Evolutionary conservation across 2,888 invertebrate species (phyloP), one percentile per base, ranked within the genome.

Genomic region (Podabrus alpinus): DNA sequence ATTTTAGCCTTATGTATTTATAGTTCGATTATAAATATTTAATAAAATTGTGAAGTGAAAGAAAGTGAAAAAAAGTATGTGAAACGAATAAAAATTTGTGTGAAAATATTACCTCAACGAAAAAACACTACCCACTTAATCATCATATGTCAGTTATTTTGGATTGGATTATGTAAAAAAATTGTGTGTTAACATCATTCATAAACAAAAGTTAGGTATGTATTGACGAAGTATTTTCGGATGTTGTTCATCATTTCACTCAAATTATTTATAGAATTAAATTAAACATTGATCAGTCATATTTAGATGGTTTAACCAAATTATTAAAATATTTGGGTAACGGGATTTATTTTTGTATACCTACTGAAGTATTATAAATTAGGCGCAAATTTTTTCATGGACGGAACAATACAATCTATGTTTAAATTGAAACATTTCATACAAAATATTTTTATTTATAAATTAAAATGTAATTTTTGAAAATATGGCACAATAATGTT

Each of bases 21-120:
- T 76, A 73, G 76, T 64, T 71, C 71, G 71, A 76, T 71, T 68
- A 68, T 70, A 73, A 67, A 67, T 29, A 66, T 59, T 24, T 16
- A 71, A 60, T 59, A 67, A n/a, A 9, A n/a, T 45, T n/a, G 45
- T 45, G 45, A 45, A 45, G 45, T 45, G 45, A 45, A 45, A 45
- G 45, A 2, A n/a, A 45, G 45, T 45, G 45, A 45, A n/a, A 45
- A 25, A 45, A 45, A 17, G 15, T 11, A 19, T 64, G 62, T 64
- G 62, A 17, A 17, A 19, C 13, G 13, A 64, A 64, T 21, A 9
- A 64, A 64, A 64, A 13, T 64, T 64, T 64, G 62, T 19, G 62
- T 17, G n/a, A n/a, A n/a, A 3, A n/a, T n/a, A n/a, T n/a, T n/a
- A 45, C 9, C n/a, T 5, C 13, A 45, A 45, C 5, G 29, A 45